Base-by-base conservation (phyloP, 2,797 vertebrate genomes). In the Syngnathus acus region DNA sequence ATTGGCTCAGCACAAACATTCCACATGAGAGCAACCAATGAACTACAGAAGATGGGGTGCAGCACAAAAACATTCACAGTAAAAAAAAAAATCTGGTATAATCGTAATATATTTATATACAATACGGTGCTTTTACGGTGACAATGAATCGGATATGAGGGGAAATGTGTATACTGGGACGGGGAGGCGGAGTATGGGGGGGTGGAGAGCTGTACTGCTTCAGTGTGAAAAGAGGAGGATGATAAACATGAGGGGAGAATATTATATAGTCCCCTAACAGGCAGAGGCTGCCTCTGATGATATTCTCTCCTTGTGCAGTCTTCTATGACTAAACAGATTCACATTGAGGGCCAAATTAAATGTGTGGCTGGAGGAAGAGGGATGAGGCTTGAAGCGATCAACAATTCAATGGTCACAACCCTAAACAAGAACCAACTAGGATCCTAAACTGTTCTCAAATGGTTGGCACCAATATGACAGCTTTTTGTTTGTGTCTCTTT, bases 1-100 rank as follows among this genome's bases (percentile, higher is more conserved):
- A 89, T 90, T 89, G 88, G 87, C 89, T 90, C 89, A 90, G 88
- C 89, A 90, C 89, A 89, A 90, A 90, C 89, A 90, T 90, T 90
- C 89, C 89, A 90, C 89, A 89, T 90, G 87, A 90, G 87, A 89
- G 89, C 89, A 90, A 90, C 88, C 88, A 88, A 89, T 87, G 88
- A 90, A 86, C 89, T 90, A 90, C 85, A 69, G 79, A 87, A 86
- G 83, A 85, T 83, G 83, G 82, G 88, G 80, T 89, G 89, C 84
- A 82, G 86, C 88, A 90, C 89, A 86, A 86, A 89, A 90, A 89
- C 89, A 89, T 90, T 89, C 87, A 90, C 89, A 90, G 88, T 90
- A 90, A 90, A 89, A 90, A 88, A 82, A 51, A 89, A 88, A 84
- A 84, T 84, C 81, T 88, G 87, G 84, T 90, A 82, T 89, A 87